phyloP scores from a whole-genome alignment of 1,140 invertebrate species.

The Camponotus floridanus region DNA sequence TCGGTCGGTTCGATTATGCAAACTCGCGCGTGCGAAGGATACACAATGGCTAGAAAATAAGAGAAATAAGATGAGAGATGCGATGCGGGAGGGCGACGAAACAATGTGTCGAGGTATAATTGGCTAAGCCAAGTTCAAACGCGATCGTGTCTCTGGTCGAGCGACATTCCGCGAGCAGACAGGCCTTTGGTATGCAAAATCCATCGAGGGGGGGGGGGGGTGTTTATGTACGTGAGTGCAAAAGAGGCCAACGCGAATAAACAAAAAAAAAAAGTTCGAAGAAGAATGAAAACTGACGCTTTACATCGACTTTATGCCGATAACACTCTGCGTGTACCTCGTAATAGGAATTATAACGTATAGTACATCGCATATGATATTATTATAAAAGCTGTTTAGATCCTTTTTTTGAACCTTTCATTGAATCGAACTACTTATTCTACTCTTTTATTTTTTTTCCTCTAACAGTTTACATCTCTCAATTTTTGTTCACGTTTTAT shows the following conservation, averaged over 20 bases:
- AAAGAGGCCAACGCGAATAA: not conserved
- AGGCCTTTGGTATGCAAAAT: slow-evolving; percentile 72
- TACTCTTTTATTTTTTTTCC: too few relatives aligned
- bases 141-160: slow-evolving; percentile 52
- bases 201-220: not conserved
- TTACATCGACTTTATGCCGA: slow-evolving; percentile 15
- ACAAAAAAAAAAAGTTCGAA: slow-evolving; percentile 11
- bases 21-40: slow-evolving; percentile 28
- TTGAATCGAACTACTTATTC: not conserved
- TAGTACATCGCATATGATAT: too few relatives aligned
- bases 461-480: too few relatives aligned
- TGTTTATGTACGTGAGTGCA: not conserved
- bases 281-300: slow-evolving; percentile 37
- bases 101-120: slow-evolving; percentile 64
- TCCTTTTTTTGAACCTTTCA: not conserved
- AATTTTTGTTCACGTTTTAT: too few relatives aligned
- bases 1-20: slow-evolving; percentile 38
- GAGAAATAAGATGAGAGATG: slow-evolving; percentile 12
- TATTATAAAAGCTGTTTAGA: not conserved
- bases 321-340: not conserved
- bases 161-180: slow-evolving; percentile 60
- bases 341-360: not conserved
- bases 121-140: slow-evolving; percentile 73
- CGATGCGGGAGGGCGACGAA: slow-evolving; percentile 11
- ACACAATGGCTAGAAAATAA: not conserved